A percentile compares a stretch with the other conserved stretches of the same genome.
Evolutionary conservation across 1,140 invertebrate species (phyloP).

Genomic region (Matsumurasca onukii): DNA sequence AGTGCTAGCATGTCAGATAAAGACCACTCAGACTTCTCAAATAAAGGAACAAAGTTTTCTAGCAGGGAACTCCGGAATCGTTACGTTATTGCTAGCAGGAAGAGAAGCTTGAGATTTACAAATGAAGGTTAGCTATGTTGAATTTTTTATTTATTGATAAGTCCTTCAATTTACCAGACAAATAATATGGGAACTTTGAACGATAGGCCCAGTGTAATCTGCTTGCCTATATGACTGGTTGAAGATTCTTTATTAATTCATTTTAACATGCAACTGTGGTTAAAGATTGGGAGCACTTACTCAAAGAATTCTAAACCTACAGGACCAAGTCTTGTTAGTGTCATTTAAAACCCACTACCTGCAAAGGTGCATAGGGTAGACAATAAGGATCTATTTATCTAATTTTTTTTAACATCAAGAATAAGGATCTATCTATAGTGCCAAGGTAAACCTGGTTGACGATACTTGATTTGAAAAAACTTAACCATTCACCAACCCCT

Average conservation of each 20-base stretch:
- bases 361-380: no score
- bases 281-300: background rate
- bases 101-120: constrained; percentile 26
- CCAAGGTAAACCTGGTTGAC: no score
- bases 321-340: no score
- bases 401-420: no score
- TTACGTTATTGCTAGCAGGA: constrained; percentile 27
- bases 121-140: constrained; percentile 8
- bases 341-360: no score
- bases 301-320: no score
- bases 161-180: background rate
- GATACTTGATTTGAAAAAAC: no score
- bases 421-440: no score
- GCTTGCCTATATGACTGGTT: background rate
- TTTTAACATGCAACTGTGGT: background rate
- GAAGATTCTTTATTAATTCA: background rate
- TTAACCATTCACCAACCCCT: no score
- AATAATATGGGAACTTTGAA: background rate
- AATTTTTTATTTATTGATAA: background rate
- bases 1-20: constrained; percentile 19
- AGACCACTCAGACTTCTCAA: constrained; percentile 20
- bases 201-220: background rate
- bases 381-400: no score
- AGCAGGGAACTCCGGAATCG: constrained; percentile 31
- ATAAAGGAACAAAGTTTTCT: constrained; percentile 22